phyloP scores from a whole-genome alignment of 2,888 invertebrate species.

The Ganaspis brasiliensis region DNA sequence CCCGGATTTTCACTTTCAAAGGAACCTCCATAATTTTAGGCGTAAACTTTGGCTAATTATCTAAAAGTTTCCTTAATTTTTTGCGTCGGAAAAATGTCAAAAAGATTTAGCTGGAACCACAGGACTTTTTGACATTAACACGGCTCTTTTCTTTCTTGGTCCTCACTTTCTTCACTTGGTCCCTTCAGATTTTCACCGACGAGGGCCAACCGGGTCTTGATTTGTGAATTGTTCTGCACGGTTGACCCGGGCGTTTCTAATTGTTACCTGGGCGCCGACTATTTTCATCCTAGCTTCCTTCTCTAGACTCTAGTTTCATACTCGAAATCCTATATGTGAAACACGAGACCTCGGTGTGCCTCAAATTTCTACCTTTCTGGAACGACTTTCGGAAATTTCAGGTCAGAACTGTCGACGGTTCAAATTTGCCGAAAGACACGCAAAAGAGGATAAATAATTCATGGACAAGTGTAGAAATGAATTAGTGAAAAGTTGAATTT shows the following conservation, averaged over 20 bases:
- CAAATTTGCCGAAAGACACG: conserved; percentile 36
- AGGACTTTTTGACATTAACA: conserved; percentile 16
- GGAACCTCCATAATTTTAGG: too few species aligned
- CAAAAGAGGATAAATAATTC: conserved; percentile 34
- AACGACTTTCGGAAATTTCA: conserved; percentile 29
- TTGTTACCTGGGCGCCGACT: conserved; percentile 46
- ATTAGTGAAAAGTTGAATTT: conserved; percentile 37
- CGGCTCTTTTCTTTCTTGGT: neutral
- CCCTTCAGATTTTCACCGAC: conserved; percentile 19
- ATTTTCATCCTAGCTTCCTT: conserved; percentile 24
- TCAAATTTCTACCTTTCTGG: conserved; percentile 21
- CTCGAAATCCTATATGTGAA: conserved; percentile 30
- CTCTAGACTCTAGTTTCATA: conserved; percentile 29
- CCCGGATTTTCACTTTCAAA: too few species aligned
- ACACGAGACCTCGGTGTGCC: conserved; percentile 22
- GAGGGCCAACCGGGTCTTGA: neutral
- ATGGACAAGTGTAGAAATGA: conserved; percentile 37
- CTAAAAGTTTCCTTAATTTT: neutral
- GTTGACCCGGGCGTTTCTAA: conserved; percentile 51
- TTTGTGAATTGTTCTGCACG: conserved; percentile 53
- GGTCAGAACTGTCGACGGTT: conserved; percentile 31
- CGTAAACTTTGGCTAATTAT: neutral
- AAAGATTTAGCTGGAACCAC: conserved; percentile 1
- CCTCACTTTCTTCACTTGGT: conserved; percentile 17
- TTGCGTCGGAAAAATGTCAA: conserved; percentile 12